phyloP scores from a whole-genome alignment of 2,888 invertebrate genomes.

The Hydroisotoma schaefferi region DNA sequence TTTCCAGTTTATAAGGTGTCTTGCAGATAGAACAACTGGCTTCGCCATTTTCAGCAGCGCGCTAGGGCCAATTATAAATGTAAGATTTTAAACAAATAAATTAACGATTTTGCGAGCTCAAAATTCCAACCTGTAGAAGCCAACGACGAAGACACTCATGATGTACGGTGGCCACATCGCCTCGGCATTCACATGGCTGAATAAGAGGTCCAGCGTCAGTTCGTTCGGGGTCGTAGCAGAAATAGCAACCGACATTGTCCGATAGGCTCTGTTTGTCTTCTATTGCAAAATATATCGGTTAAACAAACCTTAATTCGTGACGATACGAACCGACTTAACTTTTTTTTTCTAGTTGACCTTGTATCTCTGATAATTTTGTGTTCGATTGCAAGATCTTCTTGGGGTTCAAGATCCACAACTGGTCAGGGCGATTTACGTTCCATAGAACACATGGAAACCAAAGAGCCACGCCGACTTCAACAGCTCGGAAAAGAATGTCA shows the following conservation, averaged over 20 bases:
- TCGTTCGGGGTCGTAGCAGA: constrained; percentile 79
- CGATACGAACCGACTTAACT: constrained; percentile 12
- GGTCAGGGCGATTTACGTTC: constrained; percentile 87
- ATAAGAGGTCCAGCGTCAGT: constrained; percentile 73
- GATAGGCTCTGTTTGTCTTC: constrained; percentile 47
- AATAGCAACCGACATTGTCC: constrained; percentile 73
- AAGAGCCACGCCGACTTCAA: constrained; percentile 86
- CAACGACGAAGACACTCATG: constrained; percentile 85
- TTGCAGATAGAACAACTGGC: constrained; percentile 81
- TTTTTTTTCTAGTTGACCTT: constrained; percentile 20
- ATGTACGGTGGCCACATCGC: constrained; percentile 88
- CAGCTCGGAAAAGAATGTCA: constrained; percentile 83
- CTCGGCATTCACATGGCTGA: constrained; percentile 83
- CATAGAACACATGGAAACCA: constrained; percentile 95
- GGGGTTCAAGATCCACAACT: constrained; percentile 90
- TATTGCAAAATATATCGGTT: constrained; percentile 16
- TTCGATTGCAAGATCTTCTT: constrained; percentile 64
- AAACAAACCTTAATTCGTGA: background rate
- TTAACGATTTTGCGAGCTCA: background rate
- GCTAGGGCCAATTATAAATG: no score
- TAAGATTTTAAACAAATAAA: background rate
- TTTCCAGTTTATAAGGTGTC: constrained; percentile 73
- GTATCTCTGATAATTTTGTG: constrained; percentile 20
- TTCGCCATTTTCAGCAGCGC: constrained; percentile 64
- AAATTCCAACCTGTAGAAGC: constrained; percentile 72